Evolutionary conservation across 1,140 invertebrate genomes (phyloP), one percentile per base, ranked within the genome.

Genomic region (Polyergus mexicanus): DNA sequence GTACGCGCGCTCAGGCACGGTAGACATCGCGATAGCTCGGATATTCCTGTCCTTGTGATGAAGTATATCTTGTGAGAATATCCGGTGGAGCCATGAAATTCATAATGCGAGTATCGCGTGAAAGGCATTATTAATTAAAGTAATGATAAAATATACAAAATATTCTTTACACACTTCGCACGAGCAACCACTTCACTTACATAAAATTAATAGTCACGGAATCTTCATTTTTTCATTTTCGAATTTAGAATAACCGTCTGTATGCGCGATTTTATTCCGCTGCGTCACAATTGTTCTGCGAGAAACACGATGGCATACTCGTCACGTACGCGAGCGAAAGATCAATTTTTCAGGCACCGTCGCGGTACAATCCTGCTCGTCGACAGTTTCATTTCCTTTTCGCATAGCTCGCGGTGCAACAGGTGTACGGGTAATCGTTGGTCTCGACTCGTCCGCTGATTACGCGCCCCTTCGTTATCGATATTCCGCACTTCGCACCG

Each of bases 331-430:
- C 63, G 63, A 38, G 28, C 87, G 77, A 81, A 71, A 85, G 75
- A 78, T 85, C 84, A 80, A 85, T 80, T 85, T 85, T 85, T 85
- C 84, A 71, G 32, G 76, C 65, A 81, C 54, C 19, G 76, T 63
- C 84, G 84, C 65, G 68, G 66, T 78, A 71, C 75, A 83, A 86
- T 86, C 71, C 78, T 84, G 47, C 13, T 69, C 35, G 85, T 83
- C 78, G 85, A 86, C 85, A 84, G 78, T 84, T 83, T 86, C 71
- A 75, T 86, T 85, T 87, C 87, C 85, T 76, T 72, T 88, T 88
- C 80, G 85, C 85, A 51, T 83, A 68, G 51, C 65, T 68, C 68
- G 72, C 85, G 85, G 85, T 90, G 87, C 90, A 88, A 89, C 88
- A 89, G 91, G 88, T 89, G 89, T 76, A 90, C 38, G 71, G 63